These are phyloP conservation scores for Meloidogyne hapla DNA, from an alignment of 1,140 invertebrate genomes.

Conservation along the genomic window DNA sequence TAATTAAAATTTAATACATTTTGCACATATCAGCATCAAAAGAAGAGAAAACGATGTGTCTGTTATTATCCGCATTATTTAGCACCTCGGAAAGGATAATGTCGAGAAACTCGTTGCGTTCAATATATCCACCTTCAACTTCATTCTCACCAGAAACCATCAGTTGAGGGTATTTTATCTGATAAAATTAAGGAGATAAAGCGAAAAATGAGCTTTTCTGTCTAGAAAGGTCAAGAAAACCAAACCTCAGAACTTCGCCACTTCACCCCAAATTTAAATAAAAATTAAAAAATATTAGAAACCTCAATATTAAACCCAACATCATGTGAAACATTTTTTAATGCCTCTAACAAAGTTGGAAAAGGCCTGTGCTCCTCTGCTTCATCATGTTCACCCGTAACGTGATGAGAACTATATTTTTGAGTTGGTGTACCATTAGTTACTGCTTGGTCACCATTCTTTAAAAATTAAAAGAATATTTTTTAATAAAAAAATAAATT, in stretches of 20 bases:
- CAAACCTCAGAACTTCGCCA: too few relatives aligned
- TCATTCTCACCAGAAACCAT: conserved; percentile 38
- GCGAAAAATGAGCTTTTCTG: too few relatives aligned
- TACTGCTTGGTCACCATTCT: not conserved
- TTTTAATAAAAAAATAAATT: not conserved
- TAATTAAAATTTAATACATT: too few relatives aligned
- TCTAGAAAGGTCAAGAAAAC: too few relatives aligned
- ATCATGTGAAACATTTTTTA: conserved; percentile 38
- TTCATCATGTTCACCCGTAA: conserved; percentile 47
- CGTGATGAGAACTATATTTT: conserved; percentile 18
- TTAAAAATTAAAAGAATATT: too few relatives aligned
- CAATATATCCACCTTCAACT: conserved; percentile 46
- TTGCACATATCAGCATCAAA: conserved; percentile 64
- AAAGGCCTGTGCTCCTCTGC: conserved; percentile 48
- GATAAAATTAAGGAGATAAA: too few relatives aligned
- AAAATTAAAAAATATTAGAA: conserved; percentile 32
- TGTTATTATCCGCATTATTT: conserved; percentile 46
- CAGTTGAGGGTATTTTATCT: conserved; percentile 20
- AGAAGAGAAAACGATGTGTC: conserved; percentile 62
- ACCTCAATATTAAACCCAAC: conserved; percentile 56
- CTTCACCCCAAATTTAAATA: not conserved
- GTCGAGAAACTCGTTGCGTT: conserved; percentile 56
- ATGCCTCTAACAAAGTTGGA: conserved; percentile 48
- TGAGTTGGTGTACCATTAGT: not conserved
- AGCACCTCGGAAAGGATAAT: conserved; percentile 60